Evolutionary conservation across 2,113 vertebrate genomes (phyloP).

Genomic region (Lanius ludovicianus): DNA sequence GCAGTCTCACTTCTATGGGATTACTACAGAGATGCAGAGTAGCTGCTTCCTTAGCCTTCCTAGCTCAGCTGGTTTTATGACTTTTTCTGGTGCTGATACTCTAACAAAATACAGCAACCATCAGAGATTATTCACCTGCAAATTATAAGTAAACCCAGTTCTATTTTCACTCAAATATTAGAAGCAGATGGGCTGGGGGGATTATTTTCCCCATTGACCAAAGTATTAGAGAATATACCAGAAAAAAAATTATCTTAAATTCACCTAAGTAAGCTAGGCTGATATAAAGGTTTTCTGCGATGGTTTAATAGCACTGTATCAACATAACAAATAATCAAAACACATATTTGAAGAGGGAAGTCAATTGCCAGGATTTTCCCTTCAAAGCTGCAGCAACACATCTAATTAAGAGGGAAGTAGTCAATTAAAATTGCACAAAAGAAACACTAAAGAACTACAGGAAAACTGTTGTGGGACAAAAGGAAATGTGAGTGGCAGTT

Average conservation of each 20-base stretch:
- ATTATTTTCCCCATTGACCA: background rate
- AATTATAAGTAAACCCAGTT: background rate
- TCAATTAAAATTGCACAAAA: background rate
- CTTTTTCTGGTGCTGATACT: background rate
- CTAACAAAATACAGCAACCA: background rate
- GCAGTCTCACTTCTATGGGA: background rate
- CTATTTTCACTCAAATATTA: background rate
- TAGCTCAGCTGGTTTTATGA: background rate
- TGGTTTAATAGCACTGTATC: background rate
- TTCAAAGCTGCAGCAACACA: background rate
- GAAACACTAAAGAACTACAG: background rate
- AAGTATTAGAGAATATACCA: background rate
- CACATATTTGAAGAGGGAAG: background rate
- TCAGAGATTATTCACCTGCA: background rate
- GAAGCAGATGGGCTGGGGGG: background rate
- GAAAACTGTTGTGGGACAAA: background rate
- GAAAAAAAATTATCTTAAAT: background rate
- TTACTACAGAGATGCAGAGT: background rate
- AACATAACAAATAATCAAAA: background rate
- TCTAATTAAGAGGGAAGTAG: background rate
- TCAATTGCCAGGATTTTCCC: background rate
- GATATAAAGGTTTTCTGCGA: background rate
- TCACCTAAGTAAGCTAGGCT: background rate
- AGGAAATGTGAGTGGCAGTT: background rate
- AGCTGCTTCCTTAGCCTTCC: background rate